Evolutionary conservation across 2,797 vertebrate species (phyloP).

Genomic region (Cyprinodon diabolis): DNA sequence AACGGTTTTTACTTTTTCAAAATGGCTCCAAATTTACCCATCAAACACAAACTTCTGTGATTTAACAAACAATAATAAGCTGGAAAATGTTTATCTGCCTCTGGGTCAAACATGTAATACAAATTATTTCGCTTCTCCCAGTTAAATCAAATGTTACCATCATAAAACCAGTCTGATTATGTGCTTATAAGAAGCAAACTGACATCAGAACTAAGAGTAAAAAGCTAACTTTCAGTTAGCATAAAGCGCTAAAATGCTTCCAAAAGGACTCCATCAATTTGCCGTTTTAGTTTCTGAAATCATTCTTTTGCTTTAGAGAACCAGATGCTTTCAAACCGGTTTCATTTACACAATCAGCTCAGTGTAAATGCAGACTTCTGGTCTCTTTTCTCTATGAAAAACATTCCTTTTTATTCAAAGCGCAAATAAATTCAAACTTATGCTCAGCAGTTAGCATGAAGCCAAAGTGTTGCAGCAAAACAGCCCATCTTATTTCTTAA

Average conservation of each 20-base stretch:
- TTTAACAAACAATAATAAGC: not conserved
- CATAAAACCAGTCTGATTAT: not conserved
- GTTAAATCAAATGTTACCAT: not conserved
- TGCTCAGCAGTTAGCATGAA: not conserved
- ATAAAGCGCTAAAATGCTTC: conserved; percentile 25
- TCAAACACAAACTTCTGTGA: not conserved
- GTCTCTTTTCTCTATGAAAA: not conserved
- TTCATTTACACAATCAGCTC: conserved; percentile 39
- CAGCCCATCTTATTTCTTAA: not conserved
- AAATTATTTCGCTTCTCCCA: not conserved
- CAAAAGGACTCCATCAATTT: conserved; percentile 30
- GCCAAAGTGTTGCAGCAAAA: not conserved
- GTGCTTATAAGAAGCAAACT: not conserved
- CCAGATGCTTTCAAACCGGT: conserved; percentile 7
- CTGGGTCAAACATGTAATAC: not conserved
- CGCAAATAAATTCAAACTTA: not conserved
- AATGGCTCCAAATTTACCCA: not conserved
- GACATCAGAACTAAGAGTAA: too few relatives aligned
- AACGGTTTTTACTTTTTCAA: not conserved
- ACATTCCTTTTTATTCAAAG: not conserved
- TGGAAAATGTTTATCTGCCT: not conserved
- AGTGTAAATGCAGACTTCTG: conserved; percentile 37
- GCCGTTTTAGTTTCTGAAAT: conserved; percentile 2
- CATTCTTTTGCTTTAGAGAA: conserved; percentile 3
- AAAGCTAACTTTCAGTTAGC: not conserved